Evolutionary conservation across 2,888 invertebrate species (phyloP), one percentile per base, ranked within the genome.

Genomic region (Agrochola lychnidis): DNA sequence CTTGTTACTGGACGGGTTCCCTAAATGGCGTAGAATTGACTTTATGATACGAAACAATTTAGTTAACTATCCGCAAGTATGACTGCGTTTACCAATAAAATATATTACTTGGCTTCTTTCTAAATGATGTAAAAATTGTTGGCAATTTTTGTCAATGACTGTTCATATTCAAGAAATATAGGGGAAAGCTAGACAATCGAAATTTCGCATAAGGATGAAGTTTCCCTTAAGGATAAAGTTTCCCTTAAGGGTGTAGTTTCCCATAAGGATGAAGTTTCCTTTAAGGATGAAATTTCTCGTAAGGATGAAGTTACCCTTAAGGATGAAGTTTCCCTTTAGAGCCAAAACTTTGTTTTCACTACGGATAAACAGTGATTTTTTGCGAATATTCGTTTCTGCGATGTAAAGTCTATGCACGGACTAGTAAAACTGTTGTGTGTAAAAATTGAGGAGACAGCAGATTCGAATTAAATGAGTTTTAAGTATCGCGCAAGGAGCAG

Each of bases 1-100:
- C 83, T 73, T 72, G 61, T 77, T 75, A 70, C 68, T 82, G 81
- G 61, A 30, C 3, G 36, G 67, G 36, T 14, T 56, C 9, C 83
- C 78, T 85, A 79, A 83, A 75, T 73, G 66, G 70, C 82, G 68
- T 81, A 82, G 76, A 84, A 84, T 89, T 82, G 84, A 76, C 80
- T 85, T 82, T 87, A 86, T 79, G 82, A 87, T 87, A 87, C 82
- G 70, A 86, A 90, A 88, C 89, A 88, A 90, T 90, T 90, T 88
- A 87, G 84, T 87, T 87, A 89, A 84, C 80, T 70, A 83, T 74
- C 71, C 64, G 59, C 74, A 67, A 83, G 79, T 81, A 82, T 78
- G 64, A 68, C 76, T 79, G 22, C 75, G 66, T 79, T 86, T 81
- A 83, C 78, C 81, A 73, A 82, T 82, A 80, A 76, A 80, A 62